phyloP scores from a whole-genome alignment of 1,140 invertebrate genomes.

The Ganaspis sp. region DNA sequence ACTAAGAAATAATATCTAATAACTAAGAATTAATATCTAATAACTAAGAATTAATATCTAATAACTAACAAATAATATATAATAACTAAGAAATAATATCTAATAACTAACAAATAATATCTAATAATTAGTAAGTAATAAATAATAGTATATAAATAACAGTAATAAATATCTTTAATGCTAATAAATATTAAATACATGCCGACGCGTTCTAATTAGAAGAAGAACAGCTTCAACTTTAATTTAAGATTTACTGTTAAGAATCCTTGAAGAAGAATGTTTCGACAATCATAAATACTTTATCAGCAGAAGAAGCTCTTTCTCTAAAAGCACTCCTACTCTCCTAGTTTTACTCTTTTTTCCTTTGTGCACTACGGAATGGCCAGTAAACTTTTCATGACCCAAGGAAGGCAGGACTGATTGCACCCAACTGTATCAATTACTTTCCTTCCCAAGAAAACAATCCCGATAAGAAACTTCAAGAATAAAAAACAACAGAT shows the following conservation, averaged over 20 bases:
- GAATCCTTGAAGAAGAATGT: background rate
- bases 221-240: background rate
- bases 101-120: too few relatives aligned
- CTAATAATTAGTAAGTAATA: too few relatives aligned
- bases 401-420: background rate
- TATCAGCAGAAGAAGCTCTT: constrained; percentile 8
- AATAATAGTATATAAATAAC: too few relatives aligned
- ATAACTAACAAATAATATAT: too few relatives aligned
- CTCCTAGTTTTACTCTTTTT: background rate
- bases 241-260: constrained; percentile 1
- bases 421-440: constrained; percentile 5
- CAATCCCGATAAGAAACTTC: background rate
- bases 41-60: too few relatives aligned
- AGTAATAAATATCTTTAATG: too few relatives aligned
- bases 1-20: too few relatives aligned
- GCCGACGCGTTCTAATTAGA: background rate
- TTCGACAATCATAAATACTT: constrained; percentile 14
- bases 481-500: background rate
- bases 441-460: constrained; percentile 1
- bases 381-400: constrained; percentile 13
- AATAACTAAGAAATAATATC: too few relatives aligned
- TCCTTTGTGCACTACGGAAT: background rate
- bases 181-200: background rate
- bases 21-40: too few relatives aligned
- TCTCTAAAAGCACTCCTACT: constrained; percentile 5